Evolutionary conservation across 2,113 vertebrate species (phyloP), one percentile per base, ranked within the genome.

Genomic region (Oplegnathus fasciatus): DNA sequence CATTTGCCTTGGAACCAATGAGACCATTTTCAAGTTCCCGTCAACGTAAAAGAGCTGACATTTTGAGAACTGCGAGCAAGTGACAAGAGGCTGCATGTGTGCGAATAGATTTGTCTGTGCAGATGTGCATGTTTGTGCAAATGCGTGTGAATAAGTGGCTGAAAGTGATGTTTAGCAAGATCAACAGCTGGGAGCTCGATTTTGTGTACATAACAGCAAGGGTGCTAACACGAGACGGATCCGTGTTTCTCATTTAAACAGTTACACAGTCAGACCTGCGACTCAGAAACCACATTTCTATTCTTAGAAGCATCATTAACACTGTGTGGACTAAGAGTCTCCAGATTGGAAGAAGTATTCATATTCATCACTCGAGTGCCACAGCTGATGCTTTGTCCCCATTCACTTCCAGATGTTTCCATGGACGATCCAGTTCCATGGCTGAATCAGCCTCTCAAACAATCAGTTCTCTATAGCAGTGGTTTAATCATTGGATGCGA

Each of bases 351-450:
- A 32, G 46, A 72, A 82, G 82, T 66, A 82, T 77, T 66, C 75
- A 72, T 68, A 83, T 86, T 83, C 82, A 90, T 84, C 66, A 22
- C 77, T 85, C 34, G 37, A 86, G 89, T 75, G 61, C 57, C 75
- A 85, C 88, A 90, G 87, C 84, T 82, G 87, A 92, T 86, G 69
- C 75, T 83, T 86, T 87, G 88, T 86, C 54, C 60, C 17, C 55
- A 32, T 68, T 84, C 72, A 50, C 34, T 61, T 81, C 76, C 69
- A 86, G 76, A 86, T 89, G 91, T 88, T 87, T 78, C 74, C 60
- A 48, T 54, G 40, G 70, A 80, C 62, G 54, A 75, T 57, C 40
- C 72, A 42, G 78, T 48, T 82, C 72, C 72, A 73, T 32, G 81
- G 46, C 82, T 83, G 40, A 84, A 84, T 71, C 72, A 37, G 72